These are phyloP conservation scores for Aptenodytes forsteri DNA, from an alignment of 2,113 vertebrate genomes.

Conservation along the genomic window DNA sequence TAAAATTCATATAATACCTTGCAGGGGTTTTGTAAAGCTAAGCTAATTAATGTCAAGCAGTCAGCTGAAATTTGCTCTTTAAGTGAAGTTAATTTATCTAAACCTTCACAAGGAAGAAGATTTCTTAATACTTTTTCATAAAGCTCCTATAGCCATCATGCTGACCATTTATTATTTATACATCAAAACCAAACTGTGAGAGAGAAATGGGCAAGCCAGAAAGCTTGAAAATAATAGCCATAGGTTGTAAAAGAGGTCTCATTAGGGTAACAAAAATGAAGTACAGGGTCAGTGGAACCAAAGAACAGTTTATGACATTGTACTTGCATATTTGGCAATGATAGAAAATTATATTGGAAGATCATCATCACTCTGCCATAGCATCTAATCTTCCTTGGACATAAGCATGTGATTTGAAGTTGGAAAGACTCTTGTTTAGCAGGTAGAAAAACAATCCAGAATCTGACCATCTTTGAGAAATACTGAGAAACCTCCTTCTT, in stretches of 20 bases:
- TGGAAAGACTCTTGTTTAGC: neutral
- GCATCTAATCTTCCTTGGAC: neutral
- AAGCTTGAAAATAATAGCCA: slow-evolving; percentile 25
- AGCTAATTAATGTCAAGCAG: slow-evolving; percentile 25
- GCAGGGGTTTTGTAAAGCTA: neutral
- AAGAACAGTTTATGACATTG: neutral
- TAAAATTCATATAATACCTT: slow-evolving; percentile 35
- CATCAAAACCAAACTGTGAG: neutral
- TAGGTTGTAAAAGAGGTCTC: neutral
- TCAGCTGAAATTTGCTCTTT: slow-evolving; percentile 21
- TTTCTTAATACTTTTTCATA: slow-evolving; percentile 1
- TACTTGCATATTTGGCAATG: neutral
- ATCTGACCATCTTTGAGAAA: neutral
- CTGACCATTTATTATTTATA: slow-evolving; percentile 50
- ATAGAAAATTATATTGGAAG: neutral
- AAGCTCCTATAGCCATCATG: neutral
- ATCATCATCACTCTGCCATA: neutral
- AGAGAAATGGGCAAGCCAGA: neutral
- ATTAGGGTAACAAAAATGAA: neutral
- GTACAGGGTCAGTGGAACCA: neutral
- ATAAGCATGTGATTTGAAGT: neutral
- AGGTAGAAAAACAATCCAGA: neutral
- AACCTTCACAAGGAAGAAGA: neutral
- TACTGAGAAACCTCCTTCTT: neutral
- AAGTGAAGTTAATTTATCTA: slow-evolving; percentile 25